Base-by-base conservation (phyloP, 2,113 vertebrate genomes). In the Limanda limanda region DNA sequence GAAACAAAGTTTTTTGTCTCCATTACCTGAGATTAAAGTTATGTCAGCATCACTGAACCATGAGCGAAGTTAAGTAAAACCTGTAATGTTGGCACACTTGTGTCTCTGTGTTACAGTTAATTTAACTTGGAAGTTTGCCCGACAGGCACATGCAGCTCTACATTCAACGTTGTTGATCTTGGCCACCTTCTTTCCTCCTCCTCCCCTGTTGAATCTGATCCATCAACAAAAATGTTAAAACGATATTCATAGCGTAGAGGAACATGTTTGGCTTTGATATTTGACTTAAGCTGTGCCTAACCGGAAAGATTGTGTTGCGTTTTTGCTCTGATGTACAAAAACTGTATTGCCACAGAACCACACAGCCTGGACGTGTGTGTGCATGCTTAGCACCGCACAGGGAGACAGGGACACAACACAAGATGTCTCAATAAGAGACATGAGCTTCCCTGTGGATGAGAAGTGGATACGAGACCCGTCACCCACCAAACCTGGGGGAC, bases 391-490 rank as follows among this genome's bases (percentile, higher is more conserved):
- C 27, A 48, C 68, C 2, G 54, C 81, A 84, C 20, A 11, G 84
- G 81, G 82, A 72, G 60, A 84, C 64, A 60, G 21, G 40, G 74
- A 48, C 74, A 62, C 64, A 74, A 40, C 55, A 17, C 56, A 65
- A 45, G 25, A 82, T 68, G 76, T 85, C 81, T 88, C 68, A 86
- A 21, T 78, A 47, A 66, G 55, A 81, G 67, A 83, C 56, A 27
- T 55, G 62, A 81, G 68, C 62, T 40, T 82, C 82, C 71, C 82
- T 68, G 11, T 59, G 74, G 82, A 83, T 54, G 24, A 76, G 35
- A 20, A 47, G 12, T 14, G 24, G 55, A 71, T 69, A 59, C 14
- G 20, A 79, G 58, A 86, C 63, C 63, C 79, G 74, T 77, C 62
- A 84, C 69, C 74, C 20, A 45, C 13, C 27, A 72, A 52, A 72